phyloP scores from a whole-genome alignment of 2,113 vertebrate species.

The Piaya cayana region DNA sequence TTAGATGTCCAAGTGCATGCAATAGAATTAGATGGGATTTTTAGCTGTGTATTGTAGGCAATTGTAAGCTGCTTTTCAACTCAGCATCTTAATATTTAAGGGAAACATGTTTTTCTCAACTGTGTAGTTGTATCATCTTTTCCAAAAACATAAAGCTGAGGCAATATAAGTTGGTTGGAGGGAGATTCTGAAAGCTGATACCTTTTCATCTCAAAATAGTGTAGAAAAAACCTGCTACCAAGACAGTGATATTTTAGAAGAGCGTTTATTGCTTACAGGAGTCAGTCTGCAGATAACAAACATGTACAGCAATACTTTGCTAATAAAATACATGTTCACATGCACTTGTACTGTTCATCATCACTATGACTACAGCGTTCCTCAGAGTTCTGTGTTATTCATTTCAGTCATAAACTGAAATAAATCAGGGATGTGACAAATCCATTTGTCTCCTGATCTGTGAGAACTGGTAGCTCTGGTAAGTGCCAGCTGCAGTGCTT shows the following conservation, averaged over 20 bases:
- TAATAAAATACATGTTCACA: conserved; percentile 31
- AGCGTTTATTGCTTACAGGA: background rate
- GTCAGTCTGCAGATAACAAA: background rate
- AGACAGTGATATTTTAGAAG: background rate
- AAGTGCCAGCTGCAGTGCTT: background rate
- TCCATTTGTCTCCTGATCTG: background rate
- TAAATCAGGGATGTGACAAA: conserved; percentile 27
- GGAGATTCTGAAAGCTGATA: background rate
- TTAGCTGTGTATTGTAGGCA: background rate
- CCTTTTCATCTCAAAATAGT: background rate
- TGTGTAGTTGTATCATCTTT: background rate
- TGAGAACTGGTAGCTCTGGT: background rate
- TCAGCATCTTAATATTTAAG: background rate
- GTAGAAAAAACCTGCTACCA: background rate
- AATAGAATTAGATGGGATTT: background rate
- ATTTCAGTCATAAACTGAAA: background rate
- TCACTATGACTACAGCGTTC: conserved; percentile 48
- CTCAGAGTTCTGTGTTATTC: background rate
- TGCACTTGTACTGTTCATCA: background rate
- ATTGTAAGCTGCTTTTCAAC: background rate
- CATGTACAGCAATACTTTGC: background rate
- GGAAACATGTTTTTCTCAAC: background rate
- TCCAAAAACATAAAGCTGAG: background rate
- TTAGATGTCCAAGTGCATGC: background rate
- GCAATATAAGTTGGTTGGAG: background rate